Percentiles rank a stretch among this genome's conserved stretches.
Evolutionary conservation across 2,888 invertebrate genomes (phyloP).

Genomic region (Beris chalybata): DNA sequence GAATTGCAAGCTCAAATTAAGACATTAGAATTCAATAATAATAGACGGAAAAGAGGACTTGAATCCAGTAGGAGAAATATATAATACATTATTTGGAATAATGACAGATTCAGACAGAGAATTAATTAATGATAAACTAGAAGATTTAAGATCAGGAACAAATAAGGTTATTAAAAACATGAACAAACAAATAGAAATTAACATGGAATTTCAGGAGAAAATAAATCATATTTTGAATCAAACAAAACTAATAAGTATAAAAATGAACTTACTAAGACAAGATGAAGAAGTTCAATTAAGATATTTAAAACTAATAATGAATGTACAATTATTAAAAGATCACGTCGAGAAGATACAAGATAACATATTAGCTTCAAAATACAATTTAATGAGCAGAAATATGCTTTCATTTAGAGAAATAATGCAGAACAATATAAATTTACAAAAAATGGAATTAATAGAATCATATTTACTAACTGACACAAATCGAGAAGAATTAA

Average conservation of each 20-base stretch:
- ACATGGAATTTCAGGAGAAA: conserved; percentile 1
- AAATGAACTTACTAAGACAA: neutral
- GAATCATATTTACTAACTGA: neutral
- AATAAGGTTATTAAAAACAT: neutral
- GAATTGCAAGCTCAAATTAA: conserved; percentile 1
- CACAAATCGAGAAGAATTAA: neutral
- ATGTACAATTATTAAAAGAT: conserved; percentile 2
- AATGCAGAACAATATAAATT: neutral
- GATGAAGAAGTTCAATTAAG: neutral
- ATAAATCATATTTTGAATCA: conserved; percentile 1
- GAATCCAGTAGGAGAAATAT: conserved; percentile 2
- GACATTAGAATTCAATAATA: neutral
- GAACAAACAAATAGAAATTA: neutral
- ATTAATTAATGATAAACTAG: conserved; percentile 2
- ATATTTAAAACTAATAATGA: neutral
- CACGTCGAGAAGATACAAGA: neutral
- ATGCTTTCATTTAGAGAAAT: conserved; percentile 1
- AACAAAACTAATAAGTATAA: neutral
- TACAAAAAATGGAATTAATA: neutral
- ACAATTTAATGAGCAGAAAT: conserved; percentile 3
- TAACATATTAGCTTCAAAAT: conserved; percentile 1
- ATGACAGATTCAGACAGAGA: conserved; percentile 3
- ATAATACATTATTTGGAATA: conserved; percentile 3
- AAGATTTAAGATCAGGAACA: neutral
- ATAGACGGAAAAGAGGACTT: conserved; percentile 1